Evolutionary conservation across 2,113 vertebrate genomes (phyloP), one percentile per base, ranked within the genome.

Genomic region (Elephas maximus): DNA sequence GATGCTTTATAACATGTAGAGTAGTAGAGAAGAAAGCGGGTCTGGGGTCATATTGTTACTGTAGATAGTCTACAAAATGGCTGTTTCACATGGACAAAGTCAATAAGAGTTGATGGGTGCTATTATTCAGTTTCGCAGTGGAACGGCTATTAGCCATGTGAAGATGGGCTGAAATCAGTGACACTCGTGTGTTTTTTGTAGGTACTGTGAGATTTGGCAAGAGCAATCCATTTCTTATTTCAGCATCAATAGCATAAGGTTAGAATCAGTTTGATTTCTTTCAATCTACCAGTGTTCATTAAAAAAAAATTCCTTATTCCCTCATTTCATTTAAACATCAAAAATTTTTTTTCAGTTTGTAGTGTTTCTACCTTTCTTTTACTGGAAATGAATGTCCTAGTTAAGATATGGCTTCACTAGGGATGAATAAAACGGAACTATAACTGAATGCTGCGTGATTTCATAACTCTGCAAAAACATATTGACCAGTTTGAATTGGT

Each of bases 381-480:
- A 21, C 53, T 86, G 23, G 33, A 79, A 86, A 78, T 76, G 17
- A 65, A 63, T 90, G 41, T 74, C 41, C 11, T 88, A 14, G 51
- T 69, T 60, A 79, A 65, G 33, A 57, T 24, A 28, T n/a, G 24
- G n/a, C 51, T 90, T 93, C 73, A 69, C 74, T 33, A 30, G 96
- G 96, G 88, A 91, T 76, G 45, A 97, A 86, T 82, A 90, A 94
- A 97, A 89, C 74, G 69, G 71, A 92, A 67, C 65, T 53, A 23
- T 44, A 84, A 90, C 37, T 74, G 88, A 95, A 96, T 82, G 88
- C 88, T 95, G 71, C 53, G 20, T 86, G 90, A 92, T 96, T 96
- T 97, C 73, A 90, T 74, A 78, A 74, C 71, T 88, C 81, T 77
- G 60, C 97, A 85, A 98, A 97, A 96, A 85, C 65, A 57, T 81